These are phyloP conservation scores for Rhinella marina DNA, from an alignment of 2,797 vertebrate genomes.

Conservation along the genomic window DNA sequence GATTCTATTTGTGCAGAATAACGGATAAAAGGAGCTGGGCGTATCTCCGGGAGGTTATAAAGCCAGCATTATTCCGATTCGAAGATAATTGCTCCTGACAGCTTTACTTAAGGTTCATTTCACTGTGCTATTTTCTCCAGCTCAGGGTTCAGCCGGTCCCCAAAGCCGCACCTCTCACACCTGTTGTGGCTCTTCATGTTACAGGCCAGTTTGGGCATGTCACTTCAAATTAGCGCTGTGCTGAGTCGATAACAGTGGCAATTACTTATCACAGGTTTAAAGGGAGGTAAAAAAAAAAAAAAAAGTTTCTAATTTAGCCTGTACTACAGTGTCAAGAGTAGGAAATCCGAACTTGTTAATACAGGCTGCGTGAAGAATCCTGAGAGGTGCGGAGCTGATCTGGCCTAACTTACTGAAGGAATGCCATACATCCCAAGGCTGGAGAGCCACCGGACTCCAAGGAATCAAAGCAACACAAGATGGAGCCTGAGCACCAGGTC, in stretches of 20 bases:
- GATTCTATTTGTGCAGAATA: constrained; percentile 33
- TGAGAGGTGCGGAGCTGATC: constrained; percentile 65
- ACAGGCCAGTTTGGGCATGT: constrained; percentile 78
- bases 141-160: constrained; percentile 78
- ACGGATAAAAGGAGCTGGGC: constrained; percentile 67
- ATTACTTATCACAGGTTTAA: constrained; percentile 82
- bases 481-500: no score
- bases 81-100: constrained; percentile 98
- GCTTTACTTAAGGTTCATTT: constrained; percentile 92
- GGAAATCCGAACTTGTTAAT: constrained; percentile 78
- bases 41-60: constrained; percentile 76
- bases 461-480: no score
- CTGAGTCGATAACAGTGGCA: constrained; percentile 78
- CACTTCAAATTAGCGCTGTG: constrained; percentile 80
- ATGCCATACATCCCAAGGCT: constrained; percentile 29
- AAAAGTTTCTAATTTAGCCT: constrained; percentile 82
- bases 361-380: constrained; percentile 70
- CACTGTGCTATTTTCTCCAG: constrained; percentile 84
- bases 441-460: background rate
- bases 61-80: constrained; percentile 77
- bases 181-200: constrained; percentile 85
- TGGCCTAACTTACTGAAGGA: constrained; percentile 67
- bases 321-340: constrained; percentile 78
- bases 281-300: constrained; percentile 61
- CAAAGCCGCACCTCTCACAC: constrained; percentile 83